These are phyloP conservation scores for Tanypteryx hageni DNA, from an alignment of 2,888 invertebrate species.

Conservation along the genomic window DNA sequence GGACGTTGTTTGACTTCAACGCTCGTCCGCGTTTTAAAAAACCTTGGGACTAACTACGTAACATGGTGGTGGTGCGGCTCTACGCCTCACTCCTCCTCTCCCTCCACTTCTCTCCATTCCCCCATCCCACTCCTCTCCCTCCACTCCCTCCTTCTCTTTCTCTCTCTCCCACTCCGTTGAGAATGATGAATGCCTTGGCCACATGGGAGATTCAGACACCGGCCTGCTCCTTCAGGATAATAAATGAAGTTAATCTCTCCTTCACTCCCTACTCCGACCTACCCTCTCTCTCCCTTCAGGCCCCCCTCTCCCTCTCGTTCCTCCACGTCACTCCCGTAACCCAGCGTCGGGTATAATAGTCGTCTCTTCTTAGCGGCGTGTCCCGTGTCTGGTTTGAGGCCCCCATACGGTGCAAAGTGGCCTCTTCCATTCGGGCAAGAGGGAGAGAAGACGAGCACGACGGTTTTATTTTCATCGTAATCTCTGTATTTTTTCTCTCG, in stretches of 20 bases:
- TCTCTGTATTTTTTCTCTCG: slow-evolving; percentile 10
- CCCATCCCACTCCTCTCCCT: not conserved
- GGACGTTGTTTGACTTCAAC: slow-evolving; percentile 19
- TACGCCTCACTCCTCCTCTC: not conserved
- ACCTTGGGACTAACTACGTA: not conserved
- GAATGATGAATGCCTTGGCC: slow-evolving; percentile 61
- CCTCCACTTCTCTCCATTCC: not conserved
- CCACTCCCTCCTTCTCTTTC: not conserved
- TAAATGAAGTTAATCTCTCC: slow-evolving; percentile 64
- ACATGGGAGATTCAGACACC: slow-evolving; percentile 63
- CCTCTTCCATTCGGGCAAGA: not conserved
- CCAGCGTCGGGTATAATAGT: slow-evolving; percentile 55
- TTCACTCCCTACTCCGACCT: slow-evolving; percentile 18
- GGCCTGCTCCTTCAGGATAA: slow-evolving; percentile 60
- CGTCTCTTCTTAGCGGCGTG: slow-evolving; percentile 50
- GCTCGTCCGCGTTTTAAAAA: not conserved
- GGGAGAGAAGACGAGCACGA: no score
- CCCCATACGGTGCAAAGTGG: slow-evolving; percentile 49
- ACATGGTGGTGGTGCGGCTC: not conserved
- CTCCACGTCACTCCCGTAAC: slow-evolving; percentile 56
- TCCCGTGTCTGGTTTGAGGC: slow-evolving; percentile 49
- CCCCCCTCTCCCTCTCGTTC: not conserved
- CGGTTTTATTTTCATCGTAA: not conserved
- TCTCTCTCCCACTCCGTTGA: slow-evolving; percentile 29
- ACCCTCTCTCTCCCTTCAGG: not conserved